These are phyloP conservation scores for Epinephelus awoara DNA, from an alignment of 2,797 vertebrate species.

Conservation along the genomic window DNA sequence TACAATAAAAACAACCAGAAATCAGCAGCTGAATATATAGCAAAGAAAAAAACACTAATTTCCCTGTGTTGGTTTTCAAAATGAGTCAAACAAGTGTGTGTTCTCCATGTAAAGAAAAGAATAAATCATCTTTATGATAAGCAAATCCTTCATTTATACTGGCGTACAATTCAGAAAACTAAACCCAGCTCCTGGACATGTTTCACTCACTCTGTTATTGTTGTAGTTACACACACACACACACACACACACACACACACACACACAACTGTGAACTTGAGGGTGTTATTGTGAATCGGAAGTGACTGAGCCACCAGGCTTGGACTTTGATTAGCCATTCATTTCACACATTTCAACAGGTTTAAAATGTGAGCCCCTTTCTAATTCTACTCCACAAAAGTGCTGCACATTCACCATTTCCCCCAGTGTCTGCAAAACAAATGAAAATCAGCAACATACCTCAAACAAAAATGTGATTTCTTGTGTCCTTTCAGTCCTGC, in stretches of 20 bases:
- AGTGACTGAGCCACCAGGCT: background rate
- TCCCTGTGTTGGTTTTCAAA: background rate
- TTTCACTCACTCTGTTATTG: background rate
- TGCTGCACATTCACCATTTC: background rate
- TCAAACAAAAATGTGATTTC: conserved; percentile 44
- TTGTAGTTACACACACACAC: background rate
- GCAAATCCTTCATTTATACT: background rate
- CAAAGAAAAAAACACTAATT: background rate
- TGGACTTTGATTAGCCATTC: background rate
- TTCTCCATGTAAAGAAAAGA: background rate
- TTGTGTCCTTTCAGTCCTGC: conserved; percentile 34
- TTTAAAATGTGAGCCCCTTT: background rate
- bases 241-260: background rate
- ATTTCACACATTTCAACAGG: background rate
- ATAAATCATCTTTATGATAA: background rate
- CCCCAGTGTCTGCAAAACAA: background rate
- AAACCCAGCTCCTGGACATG: no score
- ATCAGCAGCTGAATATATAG: background rate
- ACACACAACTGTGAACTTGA: background rate
- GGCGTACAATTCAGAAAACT: background rate
- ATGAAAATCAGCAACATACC: conserved; percentile 67
- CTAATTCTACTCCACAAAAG: background rate
- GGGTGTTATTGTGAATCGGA: background rate
- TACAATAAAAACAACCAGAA: background rate
- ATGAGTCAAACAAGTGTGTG: background rate